These are phyloP conservation scores for Danio kyathit DNA, from an alignment of 2,797 vertebrate genomes.

Conservation along the genomic window DNA sequence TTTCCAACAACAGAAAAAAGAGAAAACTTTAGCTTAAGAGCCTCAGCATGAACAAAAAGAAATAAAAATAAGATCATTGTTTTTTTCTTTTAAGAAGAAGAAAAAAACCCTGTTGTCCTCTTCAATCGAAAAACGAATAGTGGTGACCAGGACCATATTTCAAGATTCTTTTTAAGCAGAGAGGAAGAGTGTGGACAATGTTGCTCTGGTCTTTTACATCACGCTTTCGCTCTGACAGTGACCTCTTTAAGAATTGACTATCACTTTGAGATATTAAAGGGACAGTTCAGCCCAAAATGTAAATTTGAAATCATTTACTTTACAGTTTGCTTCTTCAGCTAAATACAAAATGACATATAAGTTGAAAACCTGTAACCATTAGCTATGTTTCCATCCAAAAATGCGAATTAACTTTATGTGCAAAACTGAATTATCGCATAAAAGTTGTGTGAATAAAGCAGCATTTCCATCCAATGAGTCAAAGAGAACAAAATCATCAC, in stretches of 20 bases:
- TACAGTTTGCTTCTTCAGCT: no score
- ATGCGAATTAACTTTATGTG: no score
- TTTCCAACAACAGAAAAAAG: constrained; percentile 75
- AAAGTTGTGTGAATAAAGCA: no score
- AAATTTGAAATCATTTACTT: no score
- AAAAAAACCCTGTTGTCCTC: constrained; percentile 9
- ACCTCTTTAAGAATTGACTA: constrained; percentile 81
- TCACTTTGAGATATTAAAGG: constrained; percentile 82
- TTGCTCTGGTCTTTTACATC: constrained; percentile 77
- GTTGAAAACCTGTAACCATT: no score
- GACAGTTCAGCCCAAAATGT: no score
- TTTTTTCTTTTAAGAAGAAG: constrained; percentile 20
- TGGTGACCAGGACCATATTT: constrained; percentile 73
- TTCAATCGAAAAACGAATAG: constrained; percentile 21
- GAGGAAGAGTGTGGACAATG: constrained; percentile 61
- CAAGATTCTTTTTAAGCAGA: constrained; percentile 49
- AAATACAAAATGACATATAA: no score
- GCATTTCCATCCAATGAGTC: no score
- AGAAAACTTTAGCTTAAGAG: constrained; percentile 56
- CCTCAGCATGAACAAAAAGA: constrained; percentile 44
- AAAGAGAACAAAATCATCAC: no score
- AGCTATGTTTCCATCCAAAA: no score
- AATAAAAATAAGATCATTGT: constrained; percentile 4
- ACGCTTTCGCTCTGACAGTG: constrained; percentile 82
- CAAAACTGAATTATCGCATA: no score